phyloP scores from a whole-genome alignment of 1,140 invertebrate genomes.

The Camponotus pennsylvanicus region DNA sequence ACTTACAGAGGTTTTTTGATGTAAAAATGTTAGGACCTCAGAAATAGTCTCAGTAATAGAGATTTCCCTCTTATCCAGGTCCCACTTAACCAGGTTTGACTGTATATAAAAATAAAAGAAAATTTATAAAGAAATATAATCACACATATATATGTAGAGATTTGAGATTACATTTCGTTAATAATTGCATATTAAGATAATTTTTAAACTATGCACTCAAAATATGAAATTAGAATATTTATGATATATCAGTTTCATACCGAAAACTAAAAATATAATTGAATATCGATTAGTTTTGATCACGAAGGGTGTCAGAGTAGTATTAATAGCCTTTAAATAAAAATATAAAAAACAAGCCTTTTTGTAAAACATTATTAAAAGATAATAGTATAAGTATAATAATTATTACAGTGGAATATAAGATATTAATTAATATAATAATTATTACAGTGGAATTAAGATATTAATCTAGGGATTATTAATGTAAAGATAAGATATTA shows the following conservation, averaged over 20 bases:
- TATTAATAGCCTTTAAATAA: background rate
- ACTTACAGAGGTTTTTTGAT: no score
- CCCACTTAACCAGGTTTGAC: no score
- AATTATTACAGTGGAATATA: background rate
- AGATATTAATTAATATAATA: background rate
- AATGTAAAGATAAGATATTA: no score
- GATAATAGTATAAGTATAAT: background rate
- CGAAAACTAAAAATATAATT: background rate
- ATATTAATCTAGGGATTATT: no score
- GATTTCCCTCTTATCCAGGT: no score
- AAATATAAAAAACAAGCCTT: background rate
- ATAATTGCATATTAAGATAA: background rate
- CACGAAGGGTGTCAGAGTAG: background rate
- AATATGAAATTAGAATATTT: background rate
- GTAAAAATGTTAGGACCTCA: no score
- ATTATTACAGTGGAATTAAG: background rate
- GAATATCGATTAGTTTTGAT: background rate
- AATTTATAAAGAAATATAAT: slow-evolving; percentile 40
- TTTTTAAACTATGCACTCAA: background rate
- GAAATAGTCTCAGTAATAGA: no score
- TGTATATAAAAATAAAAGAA: background rate
- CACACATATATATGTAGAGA: no score
- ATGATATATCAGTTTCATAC: background rate
- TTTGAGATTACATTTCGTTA: slow-evolving; percentile 5
- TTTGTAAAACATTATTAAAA: background rate